These are phyloP conservation scores for Stichodactyla mertensii DNA, from an alignment of 64 coral and sea anemone species.

Conservation along the genomic window DNA sequence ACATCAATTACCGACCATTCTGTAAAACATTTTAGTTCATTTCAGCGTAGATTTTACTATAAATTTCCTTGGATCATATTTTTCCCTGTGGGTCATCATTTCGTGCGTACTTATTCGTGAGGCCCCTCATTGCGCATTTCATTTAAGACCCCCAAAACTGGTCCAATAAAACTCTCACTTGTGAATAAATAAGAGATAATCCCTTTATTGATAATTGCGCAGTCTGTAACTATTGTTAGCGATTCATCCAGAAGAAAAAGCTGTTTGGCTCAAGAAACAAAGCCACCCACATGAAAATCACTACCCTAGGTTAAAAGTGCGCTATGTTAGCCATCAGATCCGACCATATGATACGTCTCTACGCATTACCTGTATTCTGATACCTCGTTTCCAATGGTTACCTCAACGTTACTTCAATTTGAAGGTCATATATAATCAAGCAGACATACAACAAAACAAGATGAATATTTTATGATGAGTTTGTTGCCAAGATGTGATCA, in stretches of 20 bases:
- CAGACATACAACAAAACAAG: neutral
- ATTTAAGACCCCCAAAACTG: neutral
- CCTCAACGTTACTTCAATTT: neutral
- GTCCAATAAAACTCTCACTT: neutral
- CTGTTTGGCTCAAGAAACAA: neutral
- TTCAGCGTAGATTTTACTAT: too few species aligned
- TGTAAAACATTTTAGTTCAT: too few species aligned
- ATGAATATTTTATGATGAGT: neutral
- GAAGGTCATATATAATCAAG: neutral
- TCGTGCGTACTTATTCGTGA: neutral
- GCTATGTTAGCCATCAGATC: neutral
- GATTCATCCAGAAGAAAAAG: neutral
- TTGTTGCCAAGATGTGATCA: neutral
- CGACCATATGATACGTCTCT: neutral
- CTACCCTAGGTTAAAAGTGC: neutral
- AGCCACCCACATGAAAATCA: neutral
- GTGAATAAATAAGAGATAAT: neutral
- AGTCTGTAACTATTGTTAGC: neutral
- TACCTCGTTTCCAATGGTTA: neutral
- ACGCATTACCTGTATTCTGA: neutral
- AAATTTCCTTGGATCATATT: neutral
- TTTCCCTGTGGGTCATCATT: neutral
- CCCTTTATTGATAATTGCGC: constrained; percentile 6
- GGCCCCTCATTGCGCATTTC: neutral
- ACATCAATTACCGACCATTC: too few species aligned